Evolutionary conservation across 1,140 invertebrate species (phyloP).

Genomic region (Heterodera carotae): DNA sequence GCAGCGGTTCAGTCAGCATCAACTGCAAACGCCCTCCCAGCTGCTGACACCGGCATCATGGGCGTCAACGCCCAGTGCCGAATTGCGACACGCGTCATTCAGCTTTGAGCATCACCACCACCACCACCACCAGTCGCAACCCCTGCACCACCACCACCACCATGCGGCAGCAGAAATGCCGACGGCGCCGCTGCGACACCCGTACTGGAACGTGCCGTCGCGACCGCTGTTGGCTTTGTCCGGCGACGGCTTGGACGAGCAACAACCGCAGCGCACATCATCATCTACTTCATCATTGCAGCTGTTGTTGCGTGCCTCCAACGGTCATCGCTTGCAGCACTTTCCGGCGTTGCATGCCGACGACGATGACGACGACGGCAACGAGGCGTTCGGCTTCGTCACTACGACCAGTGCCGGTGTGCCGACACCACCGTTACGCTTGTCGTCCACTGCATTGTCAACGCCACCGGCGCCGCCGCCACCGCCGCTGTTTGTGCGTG

Average conservation of each 20-base stretch:
- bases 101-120: slow-evolving; percentile 6
- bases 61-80: background rate
- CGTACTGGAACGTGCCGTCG: slow-evolving; percentile 1
- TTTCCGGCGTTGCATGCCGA: too few species aligned
- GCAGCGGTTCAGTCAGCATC: background rate
- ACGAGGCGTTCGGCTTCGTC: background rate
- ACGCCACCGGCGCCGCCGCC: background rate
- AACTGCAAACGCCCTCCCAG: background rate
- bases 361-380: background rate
- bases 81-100: slow-evolving; percentile 1
- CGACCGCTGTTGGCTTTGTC: background rate
- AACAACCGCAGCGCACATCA: background rate
- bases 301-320: background rate
- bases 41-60: background rate
- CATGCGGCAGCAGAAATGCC: background rate
- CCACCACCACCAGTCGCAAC: background rate
- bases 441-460: background rate
- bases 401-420: background rate
- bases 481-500: background rate
- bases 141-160: background rate
- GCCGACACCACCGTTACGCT: background rate
- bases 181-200: background rate
- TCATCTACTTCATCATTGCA: too few species aligned
- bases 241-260: background rate
- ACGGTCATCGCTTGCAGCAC: background rate